Evolutionary conservation across 2,113 vertebrate species (phyloP).

Genomic region (Poecile atricapillus): DNA sequence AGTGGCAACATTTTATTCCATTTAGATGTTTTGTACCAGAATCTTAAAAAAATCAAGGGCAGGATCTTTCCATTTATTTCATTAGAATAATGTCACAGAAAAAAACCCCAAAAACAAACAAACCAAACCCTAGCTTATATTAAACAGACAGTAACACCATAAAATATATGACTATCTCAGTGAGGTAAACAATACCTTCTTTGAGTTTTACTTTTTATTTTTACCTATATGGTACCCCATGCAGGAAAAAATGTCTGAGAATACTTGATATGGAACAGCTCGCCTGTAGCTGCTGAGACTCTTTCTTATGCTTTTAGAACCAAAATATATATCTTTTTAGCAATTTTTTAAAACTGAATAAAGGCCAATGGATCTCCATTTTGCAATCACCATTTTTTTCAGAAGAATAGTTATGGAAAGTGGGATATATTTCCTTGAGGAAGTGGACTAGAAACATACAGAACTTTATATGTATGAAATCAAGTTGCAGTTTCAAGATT

Average conservation of each 20-base stretch:
- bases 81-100: not conserved
- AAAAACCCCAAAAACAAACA: not conserved
- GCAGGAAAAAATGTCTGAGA: not conserved
- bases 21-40: conserved; percentile 23
- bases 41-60: not conserved
- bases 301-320: not conserved
- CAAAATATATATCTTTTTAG: not conserved
- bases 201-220: conserved; percentile 22
- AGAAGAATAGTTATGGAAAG: not conserved
- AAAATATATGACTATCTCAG: not conserved
- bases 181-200: not conserved
- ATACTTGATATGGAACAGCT: not conserved
- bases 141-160: not conserved
- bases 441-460: not conserved
- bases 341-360: not conserved
- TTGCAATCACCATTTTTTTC: not conserved
- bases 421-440: not conserved
- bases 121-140: not conserved
- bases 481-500: not conserved
- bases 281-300: not conserved
- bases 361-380: not conserved
- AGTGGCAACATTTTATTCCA: conserved; percentile 35
- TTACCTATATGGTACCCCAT: not conserved
- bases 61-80: conserved; percentile 21
- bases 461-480: not conserved